These are phyloP conservation scores for Haemorhous mexicanus DNA, from an alignment of 2,113 vertebrate species.

Conservation along the genomic window DNA sequence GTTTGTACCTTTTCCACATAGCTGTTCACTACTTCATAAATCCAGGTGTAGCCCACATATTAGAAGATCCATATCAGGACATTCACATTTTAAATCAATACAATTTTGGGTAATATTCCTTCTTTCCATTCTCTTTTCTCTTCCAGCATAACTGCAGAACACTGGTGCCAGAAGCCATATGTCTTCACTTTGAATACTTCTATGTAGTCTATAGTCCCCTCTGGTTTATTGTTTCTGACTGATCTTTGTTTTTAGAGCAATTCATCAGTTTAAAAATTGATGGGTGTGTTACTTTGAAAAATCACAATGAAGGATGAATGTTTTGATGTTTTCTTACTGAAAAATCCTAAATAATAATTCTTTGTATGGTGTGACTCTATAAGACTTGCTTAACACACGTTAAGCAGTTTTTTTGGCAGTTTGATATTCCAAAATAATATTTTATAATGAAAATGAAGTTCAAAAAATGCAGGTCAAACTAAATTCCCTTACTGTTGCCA, in stretches of 20 bases:
- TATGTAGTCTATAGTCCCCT: background rate
- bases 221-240: slow-evolving; percentile 47
- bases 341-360: slow-evolving; percentile 19
- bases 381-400: background rate
- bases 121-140: background rate
- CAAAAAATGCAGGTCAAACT: background rate
- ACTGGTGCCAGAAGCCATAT: background rate
- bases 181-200: slow-evolving; percentile 29
- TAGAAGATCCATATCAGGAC: background rate
- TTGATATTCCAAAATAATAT: background rate
- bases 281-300: background rate
- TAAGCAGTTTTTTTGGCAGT: background rate
- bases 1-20: background rate
- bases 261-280: slow-evolving; percentile 49
- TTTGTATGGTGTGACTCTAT: background rate
- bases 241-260: slow-evolving; percentile 48
- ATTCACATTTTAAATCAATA: background rate
- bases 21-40: background rate
- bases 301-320: background rate
- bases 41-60: background rate
- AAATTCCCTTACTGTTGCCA: background rate
- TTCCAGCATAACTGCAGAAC: slow-evolving; percentile 12
- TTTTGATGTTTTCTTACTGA: slow-evolving; percentile 26
- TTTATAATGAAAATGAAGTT: background rate
- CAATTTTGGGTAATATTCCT: background rate